Percentiles rank a stretch among this genome's conserved stretches.
phyloP scores from a whole-genome alignment of 2,113 vertebrate genomes.

The Otis tarda region DNA sequence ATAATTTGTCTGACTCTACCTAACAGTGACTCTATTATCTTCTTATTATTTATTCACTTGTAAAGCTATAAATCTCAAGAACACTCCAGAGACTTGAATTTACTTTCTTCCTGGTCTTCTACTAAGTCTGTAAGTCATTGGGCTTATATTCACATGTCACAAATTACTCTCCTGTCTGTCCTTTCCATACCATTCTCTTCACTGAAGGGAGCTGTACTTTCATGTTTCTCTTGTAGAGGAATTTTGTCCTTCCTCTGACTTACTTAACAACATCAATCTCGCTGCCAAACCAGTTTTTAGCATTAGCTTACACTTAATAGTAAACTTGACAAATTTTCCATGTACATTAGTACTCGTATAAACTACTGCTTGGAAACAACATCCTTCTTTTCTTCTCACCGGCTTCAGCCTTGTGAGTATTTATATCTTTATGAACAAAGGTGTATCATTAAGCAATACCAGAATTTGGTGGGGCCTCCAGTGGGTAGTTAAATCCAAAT shows the following conservation, averaged over 20 bases:
- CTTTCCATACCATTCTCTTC: neutral
- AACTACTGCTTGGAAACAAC: neutral
- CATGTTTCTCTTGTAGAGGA: neutral
- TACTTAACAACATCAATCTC: neutral
- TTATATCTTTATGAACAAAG: neutral
- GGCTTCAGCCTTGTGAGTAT: neutral
- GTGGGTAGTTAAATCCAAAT: neutral
- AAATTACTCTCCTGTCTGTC: neutral
- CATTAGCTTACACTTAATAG: neutral
- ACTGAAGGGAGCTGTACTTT: neutral
- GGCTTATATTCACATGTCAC: neutral
- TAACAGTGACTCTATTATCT: neutral
- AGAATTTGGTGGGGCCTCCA: neutral
- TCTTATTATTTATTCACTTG: neutral
- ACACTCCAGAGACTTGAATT: neutral
- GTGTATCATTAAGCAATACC: neutral
- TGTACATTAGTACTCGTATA: neutral
- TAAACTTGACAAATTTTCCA: neutral
- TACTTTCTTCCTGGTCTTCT: slow-evolving; percentile 17
- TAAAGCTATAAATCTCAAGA: slow-evolving; percentile 14
- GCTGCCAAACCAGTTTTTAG: neutral
- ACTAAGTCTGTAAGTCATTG: neutral
- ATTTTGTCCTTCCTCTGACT: neutral
- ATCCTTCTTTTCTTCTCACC: neutral
- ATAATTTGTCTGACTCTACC: neutral